These are phyloP conservation scores for Morpho helenor DNA, from an alignment of 2,888 invertebrate species.

Conservation along the genomic window DNA sequence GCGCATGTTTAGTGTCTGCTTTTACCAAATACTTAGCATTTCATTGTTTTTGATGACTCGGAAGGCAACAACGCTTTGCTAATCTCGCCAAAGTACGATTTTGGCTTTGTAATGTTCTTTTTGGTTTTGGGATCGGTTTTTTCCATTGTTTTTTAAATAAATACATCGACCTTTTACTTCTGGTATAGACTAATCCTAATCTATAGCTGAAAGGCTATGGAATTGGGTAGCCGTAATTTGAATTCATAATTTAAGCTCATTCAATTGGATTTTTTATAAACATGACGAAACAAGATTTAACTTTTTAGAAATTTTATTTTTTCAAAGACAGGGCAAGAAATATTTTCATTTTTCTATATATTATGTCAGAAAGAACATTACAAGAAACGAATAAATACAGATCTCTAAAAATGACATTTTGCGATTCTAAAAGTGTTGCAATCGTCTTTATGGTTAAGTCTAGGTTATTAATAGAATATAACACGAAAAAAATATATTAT, in stretches of 20 bases:
- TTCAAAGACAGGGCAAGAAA: too few species aligned
- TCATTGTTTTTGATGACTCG: constrained; percentile 29
- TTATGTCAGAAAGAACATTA: constrained; percentile 51
- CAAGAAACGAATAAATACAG: constrained; percentile 46
- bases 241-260: too few species aligned
- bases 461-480: constrained; percentile 64
- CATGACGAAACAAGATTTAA: too few species aligned
- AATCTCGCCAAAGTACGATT: constrained; percentile 45
- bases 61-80: constrained; percentile 33
- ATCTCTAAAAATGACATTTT: constrained; percentile 70
- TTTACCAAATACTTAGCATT: constrained; percentile 52
- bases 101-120: constrained; percentile 58
- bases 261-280: too few species aligned
- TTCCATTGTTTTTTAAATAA: too few species aligned
- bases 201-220: too few species aligned
- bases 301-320: too few species aligned
- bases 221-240: too few species aligned
- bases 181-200: too few species aligned
- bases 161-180: too few species aligned
- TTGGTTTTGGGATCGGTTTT: constrained; percentile 29
- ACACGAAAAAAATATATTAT: constrained; percentile 58
- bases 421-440: constrained; percentile 70
- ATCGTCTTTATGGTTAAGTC: constrained; percentile 63
- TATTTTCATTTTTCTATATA: too few species aligned
- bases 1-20: constrained; percentile 35